Conservation (phyloP, 2,797 vertebrate genomes). For the Fistularia commersonii region DNA sequence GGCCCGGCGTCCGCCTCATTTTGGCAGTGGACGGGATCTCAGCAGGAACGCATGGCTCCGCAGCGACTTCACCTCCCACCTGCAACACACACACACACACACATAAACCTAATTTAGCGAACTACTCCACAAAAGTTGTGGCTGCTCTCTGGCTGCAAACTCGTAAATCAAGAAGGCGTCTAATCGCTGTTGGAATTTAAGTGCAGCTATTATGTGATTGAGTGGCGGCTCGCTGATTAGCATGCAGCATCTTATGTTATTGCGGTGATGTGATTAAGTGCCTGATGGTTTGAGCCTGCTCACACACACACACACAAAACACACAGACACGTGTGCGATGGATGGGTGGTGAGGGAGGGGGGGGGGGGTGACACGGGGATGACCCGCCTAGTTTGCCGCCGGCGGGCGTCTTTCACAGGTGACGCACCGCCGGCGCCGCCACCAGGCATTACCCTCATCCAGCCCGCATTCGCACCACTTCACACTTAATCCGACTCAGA, state of each 20-base stretch:
- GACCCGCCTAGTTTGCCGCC: slow-evolving; percentile 54
- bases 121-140: background rate
- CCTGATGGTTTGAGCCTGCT: slow-evolving; percentile 1
- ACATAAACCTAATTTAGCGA: background rate
- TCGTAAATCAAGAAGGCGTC: no score
- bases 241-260: slow-evolving; percentile 29
- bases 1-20: slow-evolving; percentile 72
- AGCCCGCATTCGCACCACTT: no score
- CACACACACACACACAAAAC: background rate
- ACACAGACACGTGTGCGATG: background rate
- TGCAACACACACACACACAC: slow-evolving; percentile 28
- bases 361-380: background rate
- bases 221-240: slow-evolving; percentile 35
- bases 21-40: slow-evolving; percentile 61
- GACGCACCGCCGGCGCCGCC: slow-evolving; percentile 47
- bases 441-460: slow-evolving; percentile 20
- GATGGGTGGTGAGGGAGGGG: slow-evolving; percentile 6
- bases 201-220: background rate
- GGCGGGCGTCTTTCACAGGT: slow-evolving; percentile 52
- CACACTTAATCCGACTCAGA: no score
- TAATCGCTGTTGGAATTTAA: background rate
- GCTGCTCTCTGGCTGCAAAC: no score
- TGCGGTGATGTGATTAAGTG: slow-evolving; percentile 26
- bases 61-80: slow-evolving; percentile 53
- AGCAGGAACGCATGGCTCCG: slow-evolving; percentile 74